A percentile compares a stretch with the other conserved stretches of the same genome.
These are phyloP conservation scores for Meloe dianella DNA, from an alignment of 2,888 invertebrate genomes.

Conservation along the genomic window DNA sequence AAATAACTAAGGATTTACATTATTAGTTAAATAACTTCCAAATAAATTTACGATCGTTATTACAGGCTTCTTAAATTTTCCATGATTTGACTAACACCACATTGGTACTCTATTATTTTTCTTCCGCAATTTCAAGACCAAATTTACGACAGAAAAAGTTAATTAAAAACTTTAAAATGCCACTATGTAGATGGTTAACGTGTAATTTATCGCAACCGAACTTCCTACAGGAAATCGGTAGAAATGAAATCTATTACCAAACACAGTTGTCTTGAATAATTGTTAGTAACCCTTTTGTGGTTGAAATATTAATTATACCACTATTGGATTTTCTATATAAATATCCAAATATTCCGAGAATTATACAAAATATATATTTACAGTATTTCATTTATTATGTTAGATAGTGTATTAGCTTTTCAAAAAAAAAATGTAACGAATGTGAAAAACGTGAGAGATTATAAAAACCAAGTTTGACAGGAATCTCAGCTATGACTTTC, in stretches of 20 bases:
- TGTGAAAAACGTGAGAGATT: background rate
- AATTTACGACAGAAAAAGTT: background rate
- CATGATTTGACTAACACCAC: too few species aligned
- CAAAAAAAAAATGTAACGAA: too few species aligned
- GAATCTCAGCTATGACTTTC: background rate
- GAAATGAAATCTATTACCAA: constrained; percentile 25
- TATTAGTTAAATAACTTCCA: too few species aligned
- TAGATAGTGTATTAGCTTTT: too few species aligned
- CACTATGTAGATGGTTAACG: background rate
- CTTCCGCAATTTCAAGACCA: too few species aligned
- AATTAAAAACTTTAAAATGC: background rate
- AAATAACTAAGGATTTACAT: too few species aligned
- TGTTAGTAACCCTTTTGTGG: constrained; percentile 21
- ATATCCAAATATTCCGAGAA: background rate
- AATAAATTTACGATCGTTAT: too few species aligned
- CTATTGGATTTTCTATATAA: constrained; percentile 20
- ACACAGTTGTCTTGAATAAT: constrained; percentile 27
- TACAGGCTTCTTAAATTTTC: too few species aligned
- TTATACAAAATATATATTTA: too few species aligned
- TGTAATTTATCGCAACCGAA: background rate
- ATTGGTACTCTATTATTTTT: too few species aligned
- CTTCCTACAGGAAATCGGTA: constrained; percentile 7
- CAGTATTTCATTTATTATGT: too few species aligned
- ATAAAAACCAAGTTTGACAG: background rate
- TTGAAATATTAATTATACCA: constrained; percentile 26